Percentiles rank a stretch among this genome's conserved stretches.
phyloP scores from a whole-genome alignment of 2,797 vertebrate genomes.

The Pantherophis alleghaniensis region DNA sequence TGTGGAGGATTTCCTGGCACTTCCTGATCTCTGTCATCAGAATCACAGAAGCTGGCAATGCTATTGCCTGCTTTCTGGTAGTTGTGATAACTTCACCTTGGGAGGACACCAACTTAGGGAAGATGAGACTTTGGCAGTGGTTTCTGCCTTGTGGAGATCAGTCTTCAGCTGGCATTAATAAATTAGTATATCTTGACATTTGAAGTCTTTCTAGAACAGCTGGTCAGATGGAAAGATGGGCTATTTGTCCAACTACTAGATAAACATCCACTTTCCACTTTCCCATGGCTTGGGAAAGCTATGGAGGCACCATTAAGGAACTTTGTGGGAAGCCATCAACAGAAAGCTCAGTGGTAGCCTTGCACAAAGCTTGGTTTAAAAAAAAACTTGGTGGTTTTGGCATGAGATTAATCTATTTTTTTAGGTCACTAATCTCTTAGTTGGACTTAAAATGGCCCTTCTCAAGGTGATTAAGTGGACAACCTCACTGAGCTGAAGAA shows the following conservation, averaged over 20 bases:
- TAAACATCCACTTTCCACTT: background rate
- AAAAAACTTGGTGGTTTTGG: background rate
- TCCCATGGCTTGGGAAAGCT: background rate
- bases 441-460: background rate
- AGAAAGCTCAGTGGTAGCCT: background rate
- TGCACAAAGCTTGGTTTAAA: background rate
- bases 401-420: background rate
- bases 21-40: background rate
- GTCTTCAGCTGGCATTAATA: background rate
- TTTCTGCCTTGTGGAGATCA: background rate
- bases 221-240: background rate
- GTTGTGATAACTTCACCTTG: background rate
- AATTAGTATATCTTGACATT: background rate
- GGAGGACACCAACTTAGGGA: background rate
- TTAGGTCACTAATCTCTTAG: background rate
- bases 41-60: background rate
- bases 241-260: background rate
- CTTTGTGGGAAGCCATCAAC: background rate
- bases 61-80: background rate
- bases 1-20: background rate
- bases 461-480: background rate
- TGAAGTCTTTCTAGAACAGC: background rate
- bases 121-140: background rate
- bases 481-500: background rate
- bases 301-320: background rate